Evolutionary conservation across 2,113 vertebrate genomes (phyloP), one percentile per base, ranked within the genome.

Genomic region (Sigmodon hispidus): DNA sequence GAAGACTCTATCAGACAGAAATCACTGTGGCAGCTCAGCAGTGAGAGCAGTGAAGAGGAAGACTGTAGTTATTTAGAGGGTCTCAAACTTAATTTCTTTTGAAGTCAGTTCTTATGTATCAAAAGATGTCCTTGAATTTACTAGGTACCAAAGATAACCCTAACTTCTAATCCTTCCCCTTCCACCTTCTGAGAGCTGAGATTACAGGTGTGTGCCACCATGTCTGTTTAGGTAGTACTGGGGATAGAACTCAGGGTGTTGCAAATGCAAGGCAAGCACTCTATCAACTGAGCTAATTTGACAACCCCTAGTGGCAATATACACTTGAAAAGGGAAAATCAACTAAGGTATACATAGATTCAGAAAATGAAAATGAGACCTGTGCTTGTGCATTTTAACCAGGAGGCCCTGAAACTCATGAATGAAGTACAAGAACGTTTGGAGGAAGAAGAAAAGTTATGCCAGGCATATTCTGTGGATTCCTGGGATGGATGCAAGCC

Each of bases 351-450:
- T 67, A 80, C 5, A 34, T 22, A 69, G 61, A 94, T 34, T 92
- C 61, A 55, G 73, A 63, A 93, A 80, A 77, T 24, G 43, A 11
- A 96, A 92, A 88, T 57, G 48, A 26, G 29, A 24, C 87, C 31
- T 95, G 63, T 96, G 93, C 96, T 94, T 97, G 87, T 95, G 19
- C 19, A 93, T 87, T 55, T 93, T 91, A 83, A 85, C 96, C 93
- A 99, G 99, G 99, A 99, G 94, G 99, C 99, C 57, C 97, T 98
- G 63, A 97, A 98, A 94, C 98, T 99, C 90, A 98, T 99, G 84
- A 98, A 99, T 87, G 99, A 99, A 97, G 98, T 99, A 97, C 98
- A 98, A 31, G 98, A 98, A 97, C 99, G 98, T 98, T 97, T 99
- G 97, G 97, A 98, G 90, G 98, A 99, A 96, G 99, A 99, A 63